Base-by-base conservation (phyloP, 2,113 vertebrate species). In the Cottus gobio region DNA sequence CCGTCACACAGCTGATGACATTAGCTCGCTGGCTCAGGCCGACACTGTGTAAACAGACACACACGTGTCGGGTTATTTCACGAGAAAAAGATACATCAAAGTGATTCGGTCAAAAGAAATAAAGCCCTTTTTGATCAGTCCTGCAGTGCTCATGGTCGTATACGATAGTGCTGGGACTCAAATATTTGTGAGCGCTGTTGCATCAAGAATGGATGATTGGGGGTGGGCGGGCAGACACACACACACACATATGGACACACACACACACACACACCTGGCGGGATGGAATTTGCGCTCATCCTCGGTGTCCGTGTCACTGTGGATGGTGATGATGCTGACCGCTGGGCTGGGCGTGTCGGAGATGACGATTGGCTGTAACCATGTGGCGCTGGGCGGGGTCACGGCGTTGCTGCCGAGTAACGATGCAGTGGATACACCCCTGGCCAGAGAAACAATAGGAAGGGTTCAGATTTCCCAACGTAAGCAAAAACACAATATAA, bases 291-390 rank as follows among this genome's bases (percentile, higher is more conserved):
- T 99, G 88, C 96, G 96, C 82, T 99, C 98, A 8, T 99, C 98
- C 83, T 99, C 98, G 0, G 98, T 98, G 9, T 99, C 98, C 0
- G 98, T 98, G 94, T 99, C 98, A 0, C 98, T 99, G 95, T 98
- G 98, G 93, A 99, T 99, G 62, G 98, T 99, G 93, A 99, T 99
- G 93, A 99, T 97, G 77, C 97, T 99, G 90, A 99, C 96, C 0
- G 98, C 97, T 0, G 98, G 98, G 93, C 98, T 99, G 9, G 98
- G 98, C 7, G 98, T 99, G 93, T 99, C 98, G 0, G 97, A 98
- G 91, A 99, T 99, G 86, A 99, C 85, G 28, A 99, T 99, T 0
- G 98, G 97, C 91, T 99, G 98, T 62, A 96, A 95, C 58, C 96
- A 64, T 72, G 91, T 56, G 42, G 87, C 48, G 2, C 62, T 77